Conservation (phyloP, 2,113 vertebrate species). For the Lycaon pictus region DNA sequence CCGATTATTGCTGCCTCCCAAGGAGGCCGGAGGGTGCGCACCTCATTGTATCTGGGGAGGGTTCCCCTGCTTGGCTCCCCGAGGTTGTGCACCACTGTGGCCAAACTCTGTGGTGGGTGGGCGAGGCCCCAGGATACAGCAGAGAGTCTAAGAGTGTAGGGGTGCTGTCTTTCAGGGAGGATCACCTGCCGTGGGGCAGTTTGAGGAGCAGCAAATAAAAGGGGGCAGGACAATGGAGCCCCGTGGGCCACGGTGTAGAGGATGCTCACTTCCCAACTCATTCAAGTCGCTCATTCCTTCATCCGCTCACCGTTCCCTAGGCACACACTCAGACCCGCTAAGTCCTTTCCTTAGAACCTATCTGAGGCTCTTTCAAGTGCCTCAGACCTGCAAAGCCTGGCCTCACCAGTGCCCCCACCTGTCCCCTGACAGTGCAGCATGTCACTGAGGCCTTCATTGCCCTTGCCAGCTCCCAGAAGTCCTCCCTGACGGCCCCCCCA, state of each 20-base stretch:
- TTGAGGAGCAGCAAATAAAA: background rate
- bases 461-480: background rate
- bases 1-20: constrained; percentile 79
- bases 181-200: background rate
- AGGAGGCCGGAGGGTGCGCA: constrained; percentile 76
- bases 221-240: background rate
- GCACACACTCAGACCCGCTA: background rate
- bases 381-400: background rate
- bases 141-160: background rate
- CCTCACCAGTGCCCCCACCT: background rate
- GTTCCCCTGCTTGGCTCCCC: constrained; percentile 85
- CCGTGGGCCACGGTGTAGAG: rapidly evolving
- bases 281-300: background rate
- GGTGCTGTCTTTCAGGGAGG: background rate
- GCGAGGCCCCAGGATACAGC: constrained; percentile 67
- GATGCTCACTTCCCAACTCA: background rate
- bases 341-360: background rate
- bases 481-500: background rate
- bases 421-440: background rate
- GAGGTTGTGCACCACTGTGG: constrained; percentile 82
- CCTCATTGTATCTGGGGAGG: constrained; percentile 83
- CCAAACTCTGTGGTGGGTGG: constrained; percentile 80
- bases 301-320: rapidly evolving
- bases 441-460: background rate
- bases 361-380: rapidly evolving